A percentile compares a stretch with the other conserved stretches of the same genome.
Evolutionary conservation across 2,797 vertebrate species (phyloP).

Genomic region (Rhincodon typus): DNA sequence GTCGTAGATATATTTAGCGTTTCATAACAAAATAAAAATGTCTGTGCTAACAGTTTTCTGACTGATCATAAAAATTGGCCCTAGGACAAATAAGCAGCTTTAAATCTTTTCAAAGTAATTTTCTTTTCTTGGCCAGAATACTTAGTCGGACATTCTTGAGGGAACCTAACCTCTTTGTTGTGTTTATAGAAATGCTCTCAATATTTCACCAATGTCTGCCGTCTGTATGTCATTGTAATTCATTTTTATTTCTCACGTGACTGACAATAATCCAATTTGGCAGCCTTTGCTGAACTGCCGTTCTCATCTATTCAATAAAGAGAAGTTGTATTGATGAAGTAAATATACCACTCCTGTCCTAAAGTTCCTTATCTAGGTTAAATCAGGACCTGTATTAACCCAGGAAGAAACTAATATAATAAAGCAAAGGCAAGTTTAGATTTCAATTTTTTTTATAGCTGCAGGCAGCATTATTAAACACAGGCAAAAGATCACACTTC

Average conservation of each 20-base stretch:
- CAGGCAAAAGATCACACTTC: neutral
- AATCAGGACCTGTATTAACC: neutral
- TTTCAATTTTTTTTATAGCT: neutral
- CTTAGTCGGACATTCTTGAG: constrained; percentile 2
- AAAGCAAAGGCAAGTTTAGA: neutral
- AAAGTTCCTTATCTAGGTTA: neutral
- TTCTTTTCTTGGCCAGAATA: constrained; percentile 11
- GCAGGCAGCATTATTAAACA: neutral
- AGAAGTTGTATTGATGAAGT: neutral
- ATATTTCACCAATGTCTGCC: neutral
- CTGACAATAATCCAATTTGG: neutral
- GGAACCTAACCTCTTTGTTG: neutral
- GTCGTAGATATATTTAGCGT: neutral
- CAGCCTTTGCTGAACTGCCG: neutral
- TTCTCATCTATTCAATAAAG: neutral
- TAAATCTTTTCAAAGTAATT: constrained; percentile 23
- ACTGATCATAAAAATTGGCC: constrained; percentile 3
- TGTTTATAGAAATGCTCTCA: neutral
- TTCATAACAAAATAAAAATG: constrained; percentile 31
- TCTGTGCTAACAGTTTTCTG: neutral
- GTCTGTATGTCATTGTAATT: constrained; percentile 11
- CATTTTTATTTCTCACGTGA: neutral
- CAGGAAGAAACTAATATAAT: neutral
- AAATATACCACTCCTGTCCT: neutral
- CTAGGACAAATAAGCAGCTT: constrained; percentile 8